Percentiles rank a stretch among this genome's conserved stretches.
Conservation (phyloP, 2,797 vertebrate genomes). For the Mastacembelus armatus region DNA sequence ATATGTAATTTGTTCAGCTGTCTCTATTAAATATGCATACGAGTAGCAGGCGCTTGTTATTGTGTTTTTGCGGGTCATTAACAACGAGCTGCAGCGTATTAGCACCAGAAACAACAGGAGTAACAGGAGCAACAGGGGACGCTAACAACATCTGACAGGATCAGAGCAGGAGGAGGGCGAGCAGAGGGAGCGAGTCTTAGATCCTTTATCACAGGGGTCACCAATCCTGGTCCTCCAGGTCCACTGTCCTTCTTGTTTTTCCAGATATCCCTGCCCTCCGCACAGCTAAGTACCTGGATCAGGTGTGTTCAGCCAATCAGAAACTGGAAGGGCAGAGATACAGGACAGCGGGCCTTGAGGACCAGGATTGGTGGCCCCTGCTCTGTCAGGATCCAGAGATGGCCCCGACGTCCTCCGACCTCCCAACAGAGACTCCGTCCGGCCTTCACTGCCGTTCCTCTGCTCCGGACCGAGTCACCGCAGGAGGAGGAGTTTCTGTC, state of each 20-base stretch:
- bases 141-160: conserved; percentile 42
- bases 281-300: too few relatives aligned
- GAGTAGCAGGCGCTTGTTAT: conserved; percentile 87
- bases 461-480: too few relatives aligned
- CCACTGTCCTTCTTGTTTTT: too few relatives aligned
- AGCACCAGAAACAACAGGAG: conserved; percentile 59
- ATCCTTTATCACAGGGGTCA: too few relatives aligned
- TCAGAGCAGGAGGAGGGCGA: background rate
- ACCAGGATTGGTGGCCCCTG: too few relatives aligned
- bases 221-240: too few relatives aligned
- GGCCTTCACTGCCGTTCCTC: too few relatives aligned
- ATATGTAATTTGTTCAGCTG: conserved; percentile 99
- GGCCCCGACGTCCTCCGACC: conserved; percentile 24
- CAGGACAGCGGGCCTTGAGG: too few relatives aligned
- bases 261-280: too few relatives aligned
- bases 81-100: conserved; percentile 91
- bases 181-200: background rate
- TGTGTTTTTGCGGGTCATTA: conserved; percentile 94
- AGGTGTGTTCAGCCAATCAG: too few relatives aligned
- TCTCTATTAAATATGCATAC: conserved; percentile 99
- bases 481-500: too few relatives aligned
- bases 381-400: conserved; percentile 22
- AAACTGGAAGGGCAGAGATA: too few relatives aligned
- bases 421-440: background rate
- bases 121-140: conserved; percentile 38